Evolutionary conservation across 1,140 invertebrate genomes (phyloP).

Genomic region (Conus ventricosus): DNA sequence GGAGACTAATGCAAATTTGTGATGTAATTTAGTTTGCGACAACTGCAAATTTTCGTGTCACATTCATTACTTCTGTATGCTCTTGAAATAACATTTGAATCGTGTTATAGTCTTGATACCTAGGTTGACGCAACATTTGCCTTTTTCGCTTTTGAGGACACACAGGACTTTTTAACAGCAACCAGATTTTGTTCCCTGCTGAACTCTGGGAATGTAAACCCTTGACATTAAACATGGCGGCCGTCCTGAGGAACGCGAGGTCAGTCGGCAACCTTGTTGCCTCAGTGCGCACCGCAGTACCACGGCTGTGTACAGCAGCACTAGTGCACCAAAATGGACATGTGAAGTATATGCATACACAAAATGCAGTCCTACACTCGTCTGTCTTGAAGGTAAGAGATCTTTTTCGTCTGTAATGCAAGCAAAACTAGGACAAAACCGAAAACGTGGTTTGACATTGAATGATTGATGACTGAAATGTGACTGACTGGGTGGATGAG

Average conservation of each 20-base stretch:
- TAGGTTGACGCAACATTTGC: neutral
- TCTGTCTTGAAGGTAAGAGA: slow-evolving; percentile 31
- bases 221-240: slow-evolving; percentile 52
- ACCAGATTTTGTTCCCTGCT: neutral
- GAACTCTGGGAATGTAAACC: slow-evolving; percentile 23
- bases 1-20: neutral
- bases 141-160: neutral
- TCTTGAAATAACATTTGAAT: neutral
- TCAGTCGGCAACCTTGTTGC: slow-evolving; percentile 43
- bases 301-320: slow-evolving; percentile 49
- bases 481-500: too few species aligned
- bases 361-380: slow-evolving; percentile 2
- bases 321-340: slow-evolving; percentile 48
- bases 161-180: neutral
- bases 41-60: neutral
- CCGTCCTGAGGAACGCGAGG: slow-evolving; percentile 52
- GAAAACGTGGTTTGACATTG: neutral
- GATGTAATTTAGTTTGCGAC: neutral
- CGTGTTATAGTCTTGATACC: neutral
- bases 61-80: neutral
- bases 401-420: neutral
- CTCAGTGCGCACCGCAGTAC: slow-evolving; percentile 44
- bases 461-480: too few species aligned
- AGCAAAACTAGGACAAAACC: neutral
- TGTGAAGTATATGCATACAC: slow-evolving; percentile 30